Conservation (phyloP, 2,797 vertebrate species). For the Corythornis leucogaster region DNA sequence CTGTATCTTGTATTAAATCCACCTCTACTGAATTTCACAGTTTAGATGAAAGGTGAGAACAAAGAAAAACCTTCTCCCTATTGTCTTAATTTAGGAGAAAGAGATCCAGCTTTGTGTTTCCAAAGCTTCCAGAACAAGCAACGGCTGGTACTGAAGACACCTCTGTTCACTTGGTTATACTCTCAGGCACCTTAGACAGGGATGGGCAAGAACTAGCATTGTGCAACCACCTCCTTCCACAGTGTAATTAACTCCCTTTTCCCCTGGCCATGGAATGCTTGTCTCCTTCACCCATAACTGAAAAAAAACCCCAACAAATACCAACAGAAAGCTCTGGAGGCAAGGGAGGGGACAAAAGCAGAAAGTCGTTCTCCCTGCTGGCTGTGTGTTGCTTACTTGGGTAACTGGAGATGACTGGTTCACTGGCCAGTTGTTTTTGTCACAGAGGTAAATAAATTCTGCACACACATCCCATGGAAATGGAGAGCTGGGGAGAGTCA, state of each 20-base stretch:
- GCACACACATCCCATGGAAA: not conserved
- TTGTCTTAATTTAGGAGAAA: not conserved
- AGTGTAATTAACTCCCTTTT: conserved; percentile 29
- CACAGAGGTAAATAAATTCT: conserved; percentile 17
- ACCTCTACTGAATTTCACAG: not conserved
- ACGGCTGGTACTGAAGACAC: not conserved
- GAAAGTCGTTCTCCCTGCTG: conserved; percentile 24
- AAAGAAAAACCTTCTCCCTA: not conserved
- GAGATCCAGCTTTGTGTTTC: not conserved
- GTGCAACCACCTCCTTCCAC: not conserved
- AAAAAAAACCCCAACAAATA: not conserved
- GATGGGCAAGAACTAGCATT: not conserved
- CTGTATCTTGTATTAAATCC: not conserved
- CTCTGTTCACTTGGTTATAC: not conserved
- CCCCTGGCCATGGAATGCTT: conserved; percentile 8
- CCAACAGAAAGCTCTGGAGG: conserved; percentile 42
- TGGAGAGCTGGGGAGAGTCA: not conserved
- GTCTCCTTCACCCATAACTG: not conserved
- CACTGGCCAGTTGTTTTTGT: not conserved
- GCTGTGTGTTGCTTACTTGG: not conserved
- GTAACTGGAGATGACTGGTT: not conserved
- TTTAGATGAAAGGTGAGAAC: not conserved
- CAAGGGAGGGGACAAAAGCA: conserved; percentile 27
- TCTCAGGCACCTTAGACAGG: not conserved
- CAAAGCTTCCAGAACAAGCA: not conserved